A percentile compares a stretch with the other conserved stretches of the same genome.
Conservation (phyloP, 2,797 vertebrate genomes). For the Menidia menidia region DNA sequence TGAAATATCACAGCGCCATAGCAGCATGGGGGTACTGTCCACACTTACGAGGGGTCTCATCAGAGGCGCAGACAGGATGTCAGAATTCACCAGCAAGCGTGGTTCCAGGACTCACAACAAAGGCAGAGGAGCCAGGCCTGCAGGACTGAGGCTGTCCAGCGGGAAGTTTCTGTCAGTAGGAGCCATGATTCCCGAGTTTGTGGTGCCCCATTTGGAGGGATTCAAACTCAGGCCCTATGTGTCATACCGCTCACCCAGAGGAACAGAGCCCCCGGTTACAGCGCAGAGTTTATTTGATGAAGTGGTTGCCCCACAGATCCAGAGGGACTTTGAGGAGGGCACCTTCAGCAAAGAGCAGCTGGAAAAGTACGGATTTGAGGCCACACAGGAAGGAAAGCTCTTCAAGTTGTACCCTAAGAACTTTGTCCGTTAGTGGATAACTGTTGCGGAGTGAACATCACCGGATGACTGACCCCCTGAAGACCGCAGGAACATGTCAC, state of each 20-base stretch:
- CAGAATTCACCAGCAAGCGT: slow-evolving; percentile 92
- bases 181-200: slow-evolving; percentile 89
- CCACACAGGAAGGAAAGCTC: slow-evolving; percentile 91
- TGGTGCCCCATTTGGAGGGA: slow-evolving; percentile 89
- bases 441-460: not conserved
- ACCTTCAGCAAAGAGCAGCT: slow-evolving; percentile 80
- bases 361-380: slow-evolving; percentile 92
- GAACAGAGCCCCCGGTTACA: slow-evolving; percentile 82
- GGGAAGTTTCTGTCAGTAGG: slow-evolving; percentile 83
- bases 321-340: slow-evolving; percentile 85
- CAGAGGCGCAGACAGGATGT: slow-evolving; percentile 90
- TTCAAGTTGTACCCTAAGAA: slow-evolving; percentile 95
- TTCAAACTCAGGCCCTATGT: slow-evolving; percentile 93
- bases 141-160: slow-evolving; percentile 78
- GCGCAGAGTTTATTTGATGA: slow-evolving; percentile 86
- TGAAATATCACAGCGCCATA: not conserved
- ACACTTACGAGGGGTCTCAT: slow-evolving; percentile 84
- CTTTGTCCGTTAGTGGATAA: slow-evolving; percentile 83
- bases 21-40: slow-evolving; percentile 88
- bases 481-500: not conserved
- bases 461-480: not conserved
- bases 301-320: slow-evolving; percentile 84
- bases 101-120: slow-evolving; percentile 87
- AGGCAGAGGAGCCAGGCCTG: slow-evolving; percentile 83
- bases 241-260: slow-evolving; percentile 83